Evolutionary conservation across 2,797 vertebrate species (phyloP).

Genomic region (Cichlasoma orientale): DNA sequence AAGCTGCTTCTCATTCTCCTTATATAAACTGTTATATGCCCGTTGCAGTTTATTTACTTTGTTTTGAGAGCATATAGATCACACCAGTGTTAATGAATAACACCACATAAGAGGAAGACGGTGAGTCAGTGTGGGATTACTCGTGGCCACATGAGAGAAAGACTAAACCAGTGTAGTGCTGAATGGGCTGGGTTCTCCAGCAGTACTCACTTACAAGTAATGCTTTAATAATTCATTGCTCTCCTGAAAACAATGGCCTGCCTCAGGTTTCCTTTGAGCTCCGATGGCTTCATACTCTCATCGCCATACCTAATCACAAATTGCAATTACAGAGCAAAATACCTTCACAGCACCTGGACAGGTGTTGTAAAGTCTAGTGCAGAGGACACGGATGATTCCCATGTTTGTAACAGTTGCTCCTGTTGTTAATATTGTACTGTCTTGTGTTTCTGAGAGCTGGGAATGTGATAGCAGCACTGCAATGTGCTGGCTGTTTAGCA

Average conservation of each 20-base stretch:
- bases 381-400: neutral
- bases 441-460: neutral
- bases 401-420: too few species aligned
- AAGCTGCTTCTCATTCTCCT: neutral
- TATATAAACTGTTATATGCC: neutral
- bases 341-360: neutral
- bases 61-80: neutral
- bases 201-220: neutral
- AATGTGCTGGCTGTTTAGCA: neutral
- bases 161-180: constrained; percentile 36
- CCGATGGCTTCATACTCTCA: neutral
- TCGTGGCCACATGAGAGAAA: constrained; percentile 42
- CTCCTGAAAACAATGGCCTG: constrained; percentile 5
- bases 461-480: neutral
- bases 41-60: neutral
- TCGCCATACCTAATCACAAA: neutral
- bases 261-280: constrained; percentile 17
- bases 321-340: neutral
- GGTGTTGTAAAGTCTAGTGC: neutral
- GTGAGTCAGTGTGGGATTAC: neutral
- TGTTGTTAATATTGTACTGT: neutral
- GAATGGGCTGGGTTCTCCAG: constrained; percentile 14
- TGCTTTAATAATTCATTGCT: constrained; percentile 49
- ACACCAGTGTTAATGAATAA: neutral
- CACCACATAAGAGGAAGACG: neutral